Percentiles rank a stretch among this genome's conserved stretches.
Conservation (phyloP, 2,888 invertebrate species). For the Drosophila anomalipes region DNA sequence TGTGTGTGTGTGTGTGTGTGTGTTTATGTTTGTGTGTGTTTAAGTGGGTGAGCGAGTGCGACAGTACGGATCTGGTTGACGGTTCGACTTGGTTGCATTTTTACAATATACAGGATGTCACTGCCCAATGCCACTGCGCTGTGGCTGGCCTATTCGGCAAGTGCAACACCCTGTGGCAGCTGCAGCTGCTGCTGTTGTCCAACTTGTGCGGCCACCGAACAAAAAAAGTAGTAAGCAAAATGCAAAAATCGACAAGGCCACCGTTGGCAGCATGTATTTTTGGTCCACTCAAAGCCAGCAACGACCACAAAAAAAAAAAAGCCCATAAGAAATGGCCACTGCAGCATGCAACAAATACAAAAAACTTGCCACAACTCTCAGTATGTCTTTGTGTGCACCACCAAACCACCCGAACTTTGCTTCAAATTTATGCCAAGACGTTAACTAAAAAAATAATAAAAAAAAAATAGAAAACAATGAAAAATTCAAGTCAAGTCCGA, state of each 20-base stretch:
- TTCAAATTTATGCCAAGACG: slow-evolving; percentile 61
- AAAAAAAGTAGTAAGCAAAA: slow-evolving; percentile 36
- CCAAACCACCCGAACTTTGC: slow-evolving; percentile 31
- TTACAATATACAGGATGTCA: slow-evolving; percentile 42
- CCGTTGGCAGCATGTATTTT: slow-evolving; percentile 35
- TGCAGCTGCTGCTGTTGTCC: slow-evolving; percentile 20
- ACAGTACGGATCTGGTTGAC: slow-evolving; percentile 24
- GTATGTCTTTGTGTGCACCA: slow-evolving; percentile 41
- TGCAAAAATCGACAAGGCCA: slow-evolving; percentile 56
- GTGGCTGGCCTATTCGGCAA: neutral
- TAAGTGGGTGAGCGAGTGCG: slow-evolving; percentile 39
- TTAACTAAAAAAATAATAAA: slow-evolving; percentile 5
- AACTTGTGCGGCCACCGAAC: slow-evolving; percentile 39
- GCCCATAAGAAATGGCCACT: slow-evolving; percentile 47
- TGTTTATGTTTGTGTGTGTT: slow-evolving; percentile 22
- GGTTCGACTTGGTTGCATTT: slow-evolving; percentile 43
- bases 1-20: slow-evolving; percentile 17
- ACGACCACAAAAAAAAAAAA: slow-evolving; percentile 23
- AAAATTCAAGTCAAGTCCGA: slow-evolving; percentile 45
- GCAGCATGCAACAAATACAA: slow-evolving; percentile 40
- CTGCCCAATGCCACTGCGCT: neutral
- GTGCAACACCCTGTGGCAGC: slow-evolving; percentile 34
- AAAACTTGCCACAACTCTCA: slow-evolving; percentile 44
- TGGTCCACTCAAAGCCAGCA: slow-evolving; percentile 59
- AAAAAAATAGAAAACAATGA: slow-evolving; percentile 17